Conservation (phyloP, 2,888 invertebrate genomes). For the Napeogenes inachia region DNA sequence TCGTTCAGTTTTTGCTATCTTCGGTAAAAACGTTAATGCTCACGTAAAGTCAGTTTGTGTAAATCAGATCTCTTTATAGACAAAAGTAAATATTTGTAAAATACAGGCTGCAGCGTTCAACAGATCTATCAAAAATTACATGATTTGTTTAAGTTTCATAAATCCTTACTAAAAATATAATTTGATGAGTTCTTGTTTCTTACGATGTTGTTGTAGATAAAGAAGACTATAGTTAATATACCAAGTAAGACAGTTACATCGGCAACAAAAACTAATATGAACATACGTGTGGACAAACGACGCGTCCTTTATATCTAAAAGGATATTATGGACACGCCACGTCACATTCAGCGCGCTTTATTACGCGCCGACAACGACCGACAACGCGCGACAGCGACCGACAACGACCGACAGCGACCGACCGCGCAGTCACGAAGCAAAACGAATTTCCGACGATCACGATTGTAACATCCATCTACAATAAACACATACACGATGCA, state of each 20-base stretch:
- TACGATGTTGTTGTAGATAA: too few species aligned
- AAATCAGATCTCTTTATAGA: constrained; percentile 1
- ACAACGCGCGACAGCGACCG: too few species aligned
- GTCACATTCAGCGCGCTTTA: constrained; percentile 13
- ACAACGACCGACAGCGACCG: too few species aligned
- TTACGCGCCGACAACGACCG: constrained; percentile 12
- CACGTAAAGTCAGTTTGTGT: constrained; percentile 1
- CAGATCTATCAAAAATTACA: background rate
- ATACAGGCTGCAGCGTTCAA: background rate
- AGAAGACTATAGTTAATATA: too few species aligned
- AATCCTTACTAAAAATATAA: too few species aligned
- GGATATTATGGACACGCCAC: constrained; percentile 14
- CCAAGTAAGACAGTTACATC: too few species aligned
- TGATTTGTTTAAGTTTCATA: too few species aligned
- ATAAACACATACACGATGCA: background rate
- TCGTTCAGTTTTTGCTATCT: constrained; percentile 22
- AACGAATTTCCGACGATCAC: constrained; percentile 15
- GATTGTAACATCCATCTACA: background rate
- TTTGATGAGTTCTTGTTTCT: too few species aligned
- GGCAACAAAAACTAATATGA: background rate
- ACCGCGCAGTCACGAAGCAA: constrained; percentile 13
- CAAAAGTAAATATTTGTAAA: background rate
- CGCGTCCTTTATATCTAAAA: constrained; percentile 9
- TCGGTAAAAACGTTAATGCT: constrained; percentile 17
- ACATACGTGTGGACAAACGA: constrained; percentile 7